phyloP scores from a whole-genome alignment of 2,888 invertebrate genomes.

The Beris morrisii region DNA sequence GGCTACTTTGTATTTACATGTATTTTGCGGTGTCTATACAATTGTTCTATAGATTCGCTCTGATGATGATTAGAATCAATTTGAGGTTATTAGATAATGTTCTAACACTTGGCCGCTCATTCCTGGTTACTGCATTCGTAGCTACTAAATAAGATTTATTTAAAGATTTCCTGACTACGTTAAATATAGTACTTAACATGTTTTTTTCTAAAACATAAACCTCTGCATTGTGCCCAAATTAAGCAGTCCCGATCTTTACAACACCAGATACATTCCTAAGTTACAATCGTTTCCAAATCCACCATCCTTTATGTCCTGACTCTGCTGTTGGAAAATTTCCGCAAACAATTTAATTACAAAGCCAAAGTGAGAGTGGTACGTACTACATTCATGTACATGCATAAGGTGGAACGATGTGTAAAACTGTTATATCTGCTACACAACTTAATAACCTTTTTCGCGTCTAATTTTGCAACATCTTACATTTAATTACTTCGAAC shows the following conservation, averaged over 20 bases:
- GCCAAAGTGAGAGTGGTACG: not conserved
- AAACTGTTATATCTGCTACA: not conserved
- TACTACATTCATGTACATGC: not conserved
- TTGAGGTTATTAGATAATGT: constrained; percentile 20
- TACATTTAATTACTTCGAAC: constrained; percentile 28
- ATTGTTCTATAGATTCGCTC: not conserved
- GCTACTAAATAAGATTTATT: too few species aligned
- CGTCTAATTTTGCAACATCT: constrained; percentile 26
- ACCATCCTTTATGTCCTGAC: too few species aligned
- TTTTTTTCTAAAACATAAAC: too few species aligned
- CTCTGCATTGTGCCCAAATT: too few species aligned
- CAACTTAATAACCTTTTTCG: constrained; percentile 28
- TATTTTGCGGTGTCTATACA: constrained; percentile 4
- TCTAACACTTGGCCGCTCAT: too few species aligned
- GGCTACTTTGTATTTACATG: too few species aligned
- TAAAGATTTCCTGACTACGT: too few species aligned
- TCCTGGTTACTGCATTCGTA: too few species aligned
- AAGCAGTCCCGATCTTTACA: too few species aligned
- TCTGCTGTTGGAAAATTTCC: not conserved
- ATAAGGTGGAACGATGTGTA: not conserved
- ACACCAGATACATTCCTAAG: too few species aligned
- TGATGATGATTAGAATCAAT: constrained; percentile 21
- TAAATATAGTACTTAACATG: too few species aligned
- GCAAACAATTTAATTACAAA: constrained; percentile 9
- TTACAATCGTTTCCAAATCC: too few species aligned